Evolutionary conservation across 2,888 invertebrate genomes (phyloP), one percentile per base, ranked within the genome.

Genomic region (Amphipoea lucens): DNA sequence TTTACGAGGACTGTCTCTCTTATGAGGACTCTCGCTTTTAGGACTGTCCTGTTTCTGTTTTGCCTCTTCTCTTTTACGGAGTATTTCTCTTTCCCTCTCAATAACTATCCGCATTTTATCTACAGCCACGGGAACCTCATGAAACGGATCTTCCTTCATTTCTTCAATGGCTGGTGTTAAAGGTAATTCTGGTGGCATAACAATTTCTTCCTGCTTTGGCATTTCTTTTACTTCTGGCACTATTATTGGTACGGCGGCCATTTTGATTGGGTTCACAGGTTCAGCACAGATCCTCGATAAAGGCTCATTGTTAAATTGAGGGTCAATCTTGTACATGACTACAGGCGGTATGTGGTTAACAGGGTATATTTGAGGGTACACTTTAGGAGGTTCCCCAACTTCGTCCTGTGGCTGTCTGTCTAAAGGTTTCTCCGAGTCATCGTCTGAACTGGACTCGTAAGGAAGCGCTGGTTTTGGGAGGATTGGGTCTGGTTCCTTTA

Each of bases 361-460:
- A 4, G 90, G 76, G 9, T 87, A 82, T 20, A 88, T 69, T 69
- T 88, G 92, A 4, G 91, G 91, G 57, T 76, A 80, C 0, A 82
- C 89, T 86, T 89, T 92, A 12, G 90, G 83, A 14, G 83, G 87
- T 36, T 93, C 92, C 9, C 77, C 79, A 2, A 78, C 36, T 70
- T 88, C 89, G 11, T 90, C 88, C n/a, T 88, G 82, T 45, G 82
- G 67, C 84, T 90, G 78, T 90, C 92, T 88, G 36, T 92, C 90
- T 79, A 88, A 74, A 4, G 88, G 86, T 75, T 92, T 90, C 4
- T 95, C 94, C n/a, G 94, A 87, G 82, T 97, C 97, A 29, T 98
- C 98, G 17, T 98, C 98, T n/a, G 97, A 97, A 85, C 98, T 98
- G 40, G 98, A 98, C 90, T 98, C 98, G 88, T 98, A 97, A 0